A percentile compares a stretch with the other conserved stretches of the same genome.
Conservation (phyloP, 2,113 vertebrate genomes). For the Macrotus californicus region DNA sequence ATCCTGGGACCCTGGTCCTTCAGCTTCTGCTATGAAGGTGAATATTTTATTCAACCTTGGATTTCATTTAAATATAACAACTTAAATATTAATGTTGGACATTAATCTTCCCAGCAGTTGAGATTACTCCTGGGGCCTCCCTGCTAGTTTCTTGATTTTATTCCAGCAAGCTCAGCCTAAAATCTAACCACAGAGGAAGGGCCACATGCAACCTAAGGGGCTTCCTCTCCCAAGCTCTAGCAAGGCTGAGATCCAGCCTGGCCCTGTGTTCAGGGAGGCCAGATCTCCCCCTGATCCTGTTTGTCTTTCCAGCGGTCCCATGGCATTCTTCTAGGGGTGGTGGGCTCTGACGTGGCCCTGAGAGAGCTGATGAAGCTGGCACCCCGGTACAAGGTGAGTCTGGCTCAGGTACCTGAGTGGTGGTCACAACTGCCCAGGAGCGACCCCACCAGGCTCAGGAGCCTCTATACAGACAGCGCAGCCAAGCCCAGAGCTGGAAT, state of each 20-base stretch:
- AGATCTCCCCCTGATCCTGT: neutral
- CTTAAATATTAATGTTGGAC: constrained; percentile 36
- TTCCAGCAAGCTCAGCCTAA: neutral
- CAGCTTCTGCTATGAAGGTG: neutral
- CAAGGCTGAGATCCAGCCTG: neutral
- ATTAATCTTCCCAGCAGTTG: neutral
- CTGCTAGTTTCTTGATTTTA: neutral
- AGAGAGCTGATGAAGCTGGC: constrained; percentile 93
- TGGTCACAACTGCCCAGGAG: neutral
- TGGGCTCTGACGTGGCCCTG: constrained; percentile 93
- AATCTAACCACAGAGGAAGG: neutral
- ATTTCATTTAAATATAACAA: constrained; percentile 44
- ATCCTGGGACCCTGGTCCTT: neutral
- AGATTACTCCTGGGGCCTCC: neutral
- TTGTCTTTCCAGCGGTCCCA: constrained; percentile 86
- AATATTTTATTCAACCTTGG: constrained; percentile 44
- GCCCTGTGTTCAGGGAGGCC: neutral
- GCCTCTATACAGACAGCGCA: neutral
- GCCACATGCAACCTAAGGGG: neutral
- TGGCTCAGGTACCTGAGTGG: neutral
- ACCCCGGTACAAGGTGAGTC: constrained; percentile 91
- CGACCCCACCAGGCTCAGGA: neutral
- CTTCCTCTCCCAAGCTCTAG: neutral
- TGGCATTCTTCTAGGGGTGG: constrained; percentile 94
- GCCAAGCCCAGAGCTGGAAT: neutral